These are phyloP conservation scores for Papilio gigon DNA, from an alignment of 2,888 invertebrate species.

Conservation along the genomic window DNA sequence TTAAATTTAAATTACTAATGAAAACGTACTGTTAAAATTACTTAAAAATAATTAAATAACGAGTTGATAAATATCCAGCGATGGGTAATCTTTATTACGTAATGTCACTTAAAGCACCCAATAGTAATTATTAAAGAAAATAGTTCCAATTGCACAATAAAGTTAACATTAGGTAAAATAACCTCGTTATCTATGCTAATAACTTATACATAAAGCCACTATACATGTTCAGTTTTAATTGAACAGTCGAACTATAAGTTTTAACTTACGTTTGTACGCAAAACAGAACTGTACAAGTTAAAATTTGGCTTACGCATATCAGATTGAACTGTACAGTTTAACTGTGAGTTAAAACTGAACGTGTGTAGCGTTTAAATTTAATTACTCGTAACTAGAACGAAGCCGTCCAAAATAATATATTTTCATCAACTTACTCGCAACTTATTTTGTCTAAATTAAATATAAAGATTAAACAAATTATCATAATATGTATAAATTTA, in stretches of 20 bases:
- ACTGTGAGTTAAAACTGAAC: no score
- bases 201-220: slow-evolving; percentile 16
- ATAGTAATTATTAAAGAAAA: slow-evolving; percentile 2
- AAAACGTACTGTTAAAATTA: not conserved
- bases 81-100: slow-evolving; percentile 17
- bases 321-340: no score
- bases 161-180: slow-evolving; percentile 25
- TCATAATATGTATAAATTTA: slow-evolving; percentile 28
- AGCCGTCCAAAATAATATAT: slow-evolving; percentile 33
- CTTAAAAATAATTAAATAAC: not conserved
- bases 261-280: no score
- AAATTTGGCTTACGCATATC: no score
- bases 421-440: not conserved
- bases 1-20: not conserved
- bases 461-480: slow-evolving; percentile 20
- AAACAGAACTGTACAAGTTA: no score
- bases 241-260: no score
- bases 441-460: not conserved
- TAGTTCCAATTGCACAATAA: slow-evolving; percentile 37
- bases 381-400: slow-evolving; percentile 21
- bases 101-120: not conserved
- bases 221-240: no score
- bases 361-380: no score
- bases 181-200: slow-evolving; percentile 17
- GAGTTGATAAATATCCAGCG: not conserved